Evolutionary conservation across 2,113 vertebrate genomes (phyloP).

Genomic region (Phaethornis superciliosus): DNA sequence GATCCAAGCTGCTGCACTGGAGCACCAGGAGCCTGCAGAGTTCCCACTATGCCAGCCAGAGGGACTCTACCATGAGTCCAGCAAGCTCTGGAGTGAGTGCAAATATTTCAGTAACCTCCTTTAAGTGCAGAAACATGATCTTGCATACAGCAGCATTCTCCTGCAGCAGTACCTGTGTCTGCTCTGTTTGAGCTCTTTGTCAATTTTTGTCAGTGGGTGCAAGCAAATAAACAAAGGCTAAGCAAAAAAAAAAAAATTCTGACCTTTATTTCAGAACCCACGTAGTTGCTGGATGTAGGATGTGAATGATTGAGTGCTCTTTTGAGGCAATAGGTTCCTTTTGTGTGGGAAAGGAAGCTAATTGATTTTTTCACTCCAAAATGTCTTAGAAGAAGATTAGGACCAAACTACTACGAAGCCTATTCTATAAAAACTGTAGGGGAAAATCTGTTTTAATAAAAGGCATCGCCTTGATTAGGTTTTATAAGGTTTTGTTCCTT

Average conservation of each 20-base stretch:
- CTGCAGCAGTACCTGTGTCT: not conserved
- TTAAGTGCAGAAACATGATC: not conserved
- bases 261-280: not conserved
- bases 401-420: not conserved
- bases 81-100: not conserved
- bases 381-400: not conserved
- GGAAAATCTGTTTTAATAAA: not conserved
- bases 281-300: not conserved
- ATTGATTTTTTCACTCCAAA: not conserved
- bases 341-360: not conserved
- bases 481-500: not conserved
- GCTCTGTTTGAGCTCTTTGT: not conserved
- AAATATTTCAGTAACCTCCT: not conserved
- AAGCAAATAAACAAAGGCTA: not conserved
- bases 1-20: not conserved
- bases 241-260: not conserved
- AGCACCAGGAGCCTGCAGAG: not conserved
- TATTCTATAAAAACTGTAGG: not conserved
- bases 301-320: not conserved
- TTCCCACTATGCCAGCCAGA: fast-evolving
- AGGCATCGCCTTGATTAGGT: not conserved
- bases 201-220: not conserved
- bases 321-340: not conserved
- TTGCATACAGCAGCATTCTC: not conserved
- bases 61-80: not conserved